phyloP scores from a whole-genome alignment of 2,113 vertebrate species.

The Thinocorus orbignyianus region DNA sequence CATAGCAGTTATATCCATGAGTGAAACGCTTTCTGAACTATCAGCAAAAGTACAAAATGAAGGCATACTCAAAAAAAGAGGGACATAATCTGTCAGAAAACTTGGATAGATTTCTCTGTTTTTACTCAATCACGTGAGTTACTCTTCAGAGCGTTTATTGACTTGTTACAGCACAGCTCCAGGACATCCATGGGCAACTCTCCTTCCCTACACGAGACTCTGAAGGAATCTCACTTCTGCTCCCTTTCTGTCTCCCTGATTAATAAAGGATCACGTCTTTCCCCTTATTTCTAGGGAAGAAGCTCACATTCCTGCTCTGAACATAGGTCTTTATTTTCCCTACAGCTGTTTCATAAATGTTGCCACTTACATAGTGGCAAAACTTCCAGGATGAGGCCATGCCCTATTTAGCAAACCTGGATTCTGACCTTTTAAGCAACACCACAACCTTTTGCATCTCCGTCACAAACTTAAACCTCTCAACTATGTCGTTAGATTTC shows the following conservation, averaged over 20 bases:
- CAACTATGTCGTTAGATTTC: not conserved
- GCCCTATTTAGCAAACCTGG: not conserved
- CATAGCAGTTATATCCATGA: not conserved
- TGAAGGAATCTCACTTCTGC: not conserved
- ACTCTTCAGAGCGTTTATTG: not conserved
- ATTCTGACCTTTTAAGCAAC: not conserved
- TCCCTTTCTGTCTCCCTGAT: not conserved
- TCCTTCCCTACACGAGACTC: not conserved
- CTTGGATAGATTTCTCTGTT: not conserved
- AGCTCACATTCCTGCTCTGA: not conserved
- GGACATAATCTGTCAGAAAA: not conserved
- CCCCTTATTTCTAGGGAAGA: not conserved
- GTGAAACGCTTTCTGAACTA: not conserved
- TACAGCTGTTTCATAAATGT: fast-evolving
- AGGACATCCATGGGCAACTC: not conserved
- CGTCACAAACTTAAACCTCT: not conserved
- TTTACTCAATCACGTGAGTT: not conserved
- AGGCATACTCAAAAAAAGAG: not conserved
- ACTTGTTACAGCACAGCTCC: not conserved
- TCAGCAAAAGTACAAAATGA: not conserved
- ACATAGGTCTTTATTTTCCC: not conserved
- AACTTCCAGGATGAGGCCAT: not conserved
- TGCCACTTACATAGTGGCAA: not conserved
- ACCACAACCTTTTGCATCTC: not conserved
- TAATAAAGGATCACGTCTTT: not conserved